Evolutionary conservation across 1,140 invertebrate genomes (phyloP), one percentile per base, ranked within the genome.

Genomic region (Halotydeus destructor): DNA sequence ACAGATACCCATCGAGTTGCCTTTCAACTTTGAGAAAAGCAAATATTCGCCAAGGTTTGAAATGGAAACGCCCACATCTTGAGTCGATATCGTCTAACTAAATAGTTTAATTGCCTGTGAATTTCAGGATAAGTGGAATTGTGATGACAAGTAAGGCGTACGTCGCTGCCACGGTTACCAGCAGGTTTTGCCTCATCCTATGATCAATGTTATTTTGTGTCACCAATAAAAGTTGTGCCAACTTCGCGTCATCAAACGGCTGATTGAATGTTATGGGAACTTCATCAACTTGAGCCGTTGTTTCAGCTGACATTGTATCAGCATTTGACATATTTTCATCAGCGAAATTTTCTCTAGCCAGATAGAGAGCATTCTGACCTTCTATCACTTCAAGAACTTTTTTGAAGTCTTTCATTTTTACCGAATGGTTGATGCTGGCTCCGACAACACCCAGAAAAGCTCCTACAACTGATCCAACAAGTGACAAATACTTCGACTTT

Each of bases 381-480:
- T 38, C 37, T 6, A 38, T 38, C 23, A 24, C 22, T 38, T 38
- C 25, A 5, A 23, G 19, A 11, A 38, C 5, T 23, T 38, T n/a
- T 23, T 38, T 38, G 23, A 38, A 38, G 22, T 38, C 37, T 8
- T 23, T 8, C 25, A 30, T 9, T 34, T 34, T 41, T 5, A 35
- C 16, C 6, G 39, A 25, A 41, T 41, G 25, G 34, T 41, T 41
- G 23, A 41, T 14, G 34, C 39, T 41, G 5, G 39, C 34, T 11
- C n/a, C 39, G n/a, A 41, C 16, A 16, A 41, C 34, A 4, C 39
- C 39, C 6, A 41, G 25, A n/a, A 30, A 31, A 6, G 39, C 39
- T 8, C 39, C 39, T 5, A 41, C 22, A 34, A 41, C 34, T 5
- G 39, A 40, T 39, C 39, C 39, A 5, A 41, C 5, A n/a, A 43